Base-by-base conservation (phyloP, 2,797 vertebrate genomes). In the Acanthiza pusilla region DNA sequence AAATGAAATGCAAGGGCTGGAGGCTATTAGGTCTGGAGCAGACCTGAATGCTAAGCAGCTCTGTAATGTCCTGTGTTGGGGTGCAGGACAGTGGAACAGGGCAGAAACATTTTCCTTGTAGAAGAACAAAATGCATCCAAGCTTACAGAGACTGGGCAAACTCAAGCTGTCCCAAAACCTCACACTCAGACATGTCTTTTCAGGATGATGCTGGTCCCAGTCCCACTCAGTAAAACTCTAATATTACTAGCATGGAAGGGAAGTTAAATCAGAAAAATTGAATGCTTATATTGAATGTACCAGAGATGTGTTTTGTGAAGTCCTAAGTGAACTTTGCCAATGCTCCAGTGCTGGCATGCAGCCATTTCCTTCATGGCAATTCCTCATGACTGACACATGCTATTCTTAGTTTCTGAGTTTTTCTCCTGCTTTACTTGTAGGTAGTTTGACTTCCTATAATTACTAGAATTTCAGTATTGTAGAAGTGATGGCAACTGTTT, bases 131-230 rank as follows among this genome's bases (percentile, higher is more conserved):
- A 15, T 42, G 12, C 19, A 42, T 42, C 19, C 15, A 25, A 32
- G 14, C 25, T 86, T 53, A 55, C 68, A 51, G 30, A 75, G 21
- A 10, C 29, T 60, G n/a, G 12, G 16, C 5, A 70, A 60, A 27
- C 19, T 36, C 4, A 0, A 12, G 10, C 10, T 36, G 7, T 45
- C 48, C 40, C 43, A 89, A 70, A 91, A 80, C 54, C 4, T 86
- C 62, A 60, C 3, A 4, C n/a, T 77, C 9, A 42, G 58, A 66
- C 71, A 25, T 5, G 19, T 61, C 19, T 36, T 84, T 65, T 57
- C 20, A 16, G 40, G 32, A 50, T 25, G 13, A 43, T 0, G 3
- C 16, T 7, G 1, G 3, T 57, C 34, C 27, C 21, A 32, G 3
- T 57, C 34, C 27, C 21, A 32, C 40, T 51, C 16, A 20, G 7